A percentile compares a stretch with the other conserved stretches of the same genome.
Conservation (phyloP, 2,113 vertebrate genomes). For the Todiramphus chloris region DNA sequence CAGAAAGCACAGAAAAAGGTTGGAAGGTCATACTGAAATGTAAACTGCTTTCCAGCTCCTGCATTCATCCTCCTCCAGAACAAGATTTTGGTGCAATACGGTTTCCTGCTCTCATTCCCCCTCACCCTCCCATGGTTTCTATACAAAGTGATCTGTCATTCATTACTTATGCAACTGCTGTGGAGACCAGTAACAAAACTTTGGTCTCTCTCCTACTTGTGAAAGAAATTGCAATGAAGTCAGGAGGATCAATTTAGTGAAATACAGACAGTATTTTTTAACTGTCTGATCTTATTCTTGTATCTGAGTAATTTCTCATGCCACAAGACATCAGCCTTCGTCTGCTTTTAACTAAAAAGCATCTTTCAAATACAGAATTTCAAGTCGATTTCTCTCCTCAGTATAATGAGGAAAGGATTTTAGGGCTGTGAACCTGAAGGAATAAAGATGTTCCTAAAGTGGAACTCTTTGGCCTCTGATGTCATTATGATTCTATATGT, state of each 20-base stretch:
- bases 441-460: background rate
- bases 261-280: background rate
- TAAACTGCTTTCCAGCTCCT: background rate
- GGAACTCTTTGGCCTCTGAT: background rate
- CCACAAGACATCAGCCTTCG: background rate
- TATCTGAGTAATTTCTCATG: background rate
- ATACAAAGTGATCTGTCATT: background rate
- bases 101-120: background rate
- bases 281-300: background rate
- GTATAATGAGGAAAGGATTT: background rate
- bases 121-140: background rate
- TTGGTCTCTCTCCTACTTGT: background rate
- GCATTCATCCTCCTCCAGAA: background rate
- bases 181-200: background rate
- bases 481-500: background rate
- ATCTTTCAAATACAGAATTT: background rate
- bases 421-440: background rate
- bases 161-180: background rate
- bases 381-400: background rate
- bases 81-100: background rate
- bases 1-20: constrained; percentile 3
- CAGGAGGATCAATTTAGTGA: background rate
- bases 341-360: background rate
- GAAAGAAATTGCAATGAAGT: background rate
- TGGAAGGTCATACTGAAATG: background rate